These are phyloP conservation scores for Passer domesticus DNA, from an alignment of 2,113 vertebrate genomes.

Conservation along the genomic window DNA sequence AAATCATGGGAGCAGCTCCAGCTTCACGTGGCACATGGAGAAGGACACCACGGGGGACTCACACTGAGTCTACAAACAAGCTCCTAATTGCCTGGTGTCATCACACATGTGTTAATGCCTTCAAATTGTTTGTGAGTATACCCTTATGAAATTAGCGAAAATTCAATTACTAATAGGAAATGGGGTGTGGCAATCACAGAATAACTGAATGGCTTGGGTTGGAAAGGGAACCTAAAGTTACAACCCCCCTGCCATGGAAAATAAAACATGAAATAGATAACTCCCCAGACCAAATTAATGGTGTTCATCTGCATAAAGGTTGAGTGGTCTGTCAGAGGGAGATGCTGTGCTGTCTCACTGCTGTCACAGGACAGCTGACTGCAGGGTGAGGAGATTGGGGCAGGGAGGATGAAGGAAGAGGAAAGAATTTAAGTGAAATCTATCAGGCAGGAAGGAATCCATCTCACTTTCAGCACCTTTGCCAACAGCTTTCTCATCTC, in stretches of 20 bases:
- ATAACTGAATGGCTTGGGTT: no score
- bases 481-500: neutral
- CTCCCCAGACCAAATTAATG: rapidly evolving
- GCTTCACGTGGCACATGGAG: rapidly evolving
- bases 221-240: neutral
- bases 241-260: neutral
- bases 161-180: neutral
- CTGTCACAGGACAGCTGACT: neutral
- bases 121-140: neutral
- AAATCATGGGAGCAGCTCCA: neutral
- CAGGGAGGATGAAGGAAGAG: neutral
- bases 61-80: neutral
- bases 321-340: neutral
- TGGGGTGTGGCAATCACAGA: neutral
- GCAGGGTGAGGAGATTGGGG: neutral
- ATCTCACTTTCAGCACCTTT: neutral
- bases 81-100: neutral
- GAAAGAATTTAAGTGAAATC: neutral
- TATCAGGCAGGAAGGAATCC: neutral
- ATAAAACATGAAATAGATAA: neutral
- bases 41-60: neutral
- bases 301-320: neutral
- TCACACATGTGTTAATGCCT: neutral
- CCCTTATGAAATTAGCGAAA: neutral
- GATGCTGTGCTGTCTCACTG: rapidly evolving